phyloP scores from a whole-genome alignment of 2,888 invertebrate species.

The Drosophila emarginata region DNA sequence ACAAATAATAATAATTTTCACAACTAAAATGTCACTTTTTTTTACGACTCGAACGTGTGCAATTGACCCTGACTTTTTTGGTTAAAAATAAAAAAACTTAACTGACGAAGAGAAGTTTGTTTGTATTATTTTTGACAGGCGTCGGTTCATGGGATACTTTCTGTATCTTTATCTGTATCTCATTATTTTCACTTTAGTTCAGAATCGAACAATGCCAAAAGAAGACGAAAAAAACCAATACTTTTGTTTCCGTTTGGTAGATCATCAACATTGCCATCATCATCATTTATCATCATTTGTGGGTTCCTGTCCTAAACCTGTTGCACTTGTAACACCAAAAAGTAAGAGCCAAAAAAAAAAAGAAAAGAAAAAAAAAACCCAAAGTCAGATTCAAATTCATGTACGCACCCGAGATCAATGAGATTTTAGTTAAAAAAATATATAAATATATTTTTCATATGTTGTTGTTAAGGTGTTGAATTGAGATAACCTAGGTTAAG shows the following conservation, averaged over 20 bases:
- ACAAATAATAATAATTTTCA: constrained; percentile 4
- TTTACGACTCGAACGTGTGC: constrained; percentile 27
- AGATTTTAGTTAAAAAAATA: background rate
- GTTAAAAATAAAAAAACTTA: background rate
- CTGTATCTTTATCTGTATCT: background rate
- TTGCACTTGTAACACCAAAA: constrained; percentile 34
- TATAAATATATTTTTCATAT: too few species aligned
- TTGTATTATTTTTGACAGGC: constrained; percentile 10
- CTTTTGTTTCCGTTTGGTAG: constrained; percentile 6
- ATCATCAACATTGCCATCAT: constrained; percentile 30
- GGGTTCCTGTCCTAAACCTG: constrained; percentile 38
- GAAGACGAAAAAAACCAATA: background rate
- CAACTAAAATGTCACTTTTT: constrained; percentile 21
- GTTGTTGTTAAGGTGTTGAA: background rate
- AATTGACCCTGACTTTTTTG: constrained; percentile 54
- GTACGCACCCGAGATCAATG: constrained; percentile 16
- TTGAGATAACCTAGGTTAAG: background rate
- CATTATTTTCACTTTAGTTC: constrained; percentile 21
- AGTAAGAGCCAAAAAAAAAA: background rate
- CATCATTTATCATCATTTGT: constrained; percentile 40
- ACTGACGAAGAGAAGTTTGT: constrained; percentile 10
- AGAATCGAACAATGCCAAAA: constrained; percentile 19
- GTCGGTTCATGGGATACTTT: constrained; percentile 7
- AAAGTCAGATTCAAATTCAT: constrained; percentile 17
- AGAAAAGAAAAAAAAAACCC: constrained; percentile 15